Evolutionary conservation across 2,113 vertebrate species (phyloP).

Genomic region (Tenebrosternarchus preto): DNA sequence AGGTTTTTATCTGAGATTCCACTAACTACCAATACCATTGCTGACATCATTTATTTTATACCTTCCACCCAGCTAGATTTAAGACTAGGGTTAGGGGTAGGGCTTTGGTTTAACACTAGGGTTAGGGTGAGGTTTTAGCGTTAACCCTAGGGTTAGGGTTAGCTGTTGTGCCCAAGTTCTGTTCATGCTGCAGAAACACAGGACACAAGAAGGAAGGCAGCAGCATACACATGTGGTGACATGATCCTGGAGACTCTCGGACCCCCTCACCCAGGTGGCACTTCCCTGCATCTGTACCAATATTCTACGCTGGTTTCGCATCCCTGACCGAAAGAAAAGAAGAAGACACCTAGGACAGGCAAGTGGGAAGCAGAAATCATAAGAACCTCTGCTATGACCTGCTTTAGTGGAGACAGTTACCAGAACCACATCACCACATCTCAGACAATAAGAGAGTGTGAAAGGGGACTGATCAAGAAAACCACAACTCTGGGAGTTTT

Average conservation of each 20-base stretch:
- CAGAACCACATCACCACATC: slow-evolving; percentile 49
- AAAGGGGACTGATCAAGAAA: slow-evolving; percentile 9
- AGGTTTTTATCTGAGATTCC: too few species aligned
- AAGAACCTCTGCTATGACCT: slow-evolving; percentile 57
- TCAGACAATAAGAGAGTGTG: slow-evolving; percentile 36
- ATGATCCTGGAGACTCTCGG: too few species aligned
- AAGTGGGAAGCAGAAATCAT: slow-evolving; percentile 56
- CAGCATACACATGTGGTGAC: neutral
- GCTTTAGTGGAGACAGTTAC: slow-evolving; percentile 62
- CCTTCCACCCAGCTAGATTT: too few species aligned
- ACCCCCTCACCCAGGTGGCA: too few species aligned
- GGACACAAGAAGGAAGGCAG: neutral
- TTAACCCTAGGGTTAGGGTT: too few species aligned
- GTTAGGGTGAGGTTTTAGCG: too few species aligned
- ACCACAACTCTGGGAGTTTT: slow-evolving; percentile 1
- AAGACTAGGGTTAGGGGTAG: neutral
- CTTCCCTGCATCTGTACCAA: too few species aligned
- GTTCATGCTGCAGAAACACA: too few species aligned
- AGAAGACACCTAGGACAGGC: slow-evolving; percentile 54
- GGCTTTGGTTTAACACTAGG: too few species aligned
- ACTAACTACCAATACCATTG: too few species aligned
- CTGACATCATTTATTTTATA: too few species aligned
- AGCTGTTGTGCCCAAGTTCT: too few species aligned
- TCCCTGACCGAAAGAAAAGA: slow-evolving; percentile 39
- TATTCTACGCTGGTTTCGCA: slow-evolving; percentile 48